A percentile compares a stretch with the other conserved stretches of the same genome.
phyloP scores from a whole-genome alignment of 2,113 vertebrate species.

The Brachyhypopomus gauderio region DNA sequence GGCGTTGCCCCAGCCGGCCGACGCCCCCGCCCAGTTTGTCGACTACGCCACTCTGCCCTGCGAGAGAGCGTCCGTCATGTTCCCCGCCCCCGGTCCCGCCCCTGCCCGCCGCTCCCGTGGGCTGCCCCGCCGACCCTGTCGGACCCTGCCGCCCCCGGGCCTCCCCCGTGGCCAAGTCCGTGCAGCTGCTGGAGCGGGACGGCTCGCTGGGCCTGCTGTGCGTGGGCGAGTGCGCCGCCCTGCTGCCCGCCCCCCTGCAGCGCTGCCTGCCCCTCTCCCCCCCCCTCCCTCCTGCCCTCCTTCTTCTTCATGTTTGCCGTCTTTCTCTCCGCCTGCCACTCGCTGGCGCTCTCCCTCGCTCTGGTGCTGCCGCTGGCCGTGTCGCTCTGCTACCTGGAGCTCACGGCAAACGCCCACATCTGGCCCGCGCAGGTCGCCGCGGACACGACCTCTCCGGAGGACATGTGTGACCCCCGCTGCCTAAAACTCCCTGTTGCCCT shows the following conservation, averaged over 20 bases:
- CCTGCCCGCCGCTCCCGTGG: not conserved
- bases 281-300: conserved; percentile 83
- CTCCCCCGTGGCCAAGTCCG: not conserved
- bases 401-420: conserved; percentile 66
- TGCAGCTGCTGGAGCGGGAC: conserved; percentile 75
- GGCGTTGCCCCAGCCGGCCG: not conserved
- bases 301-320: conserved; percentile 85
- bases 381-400: conserved; percentile 91
- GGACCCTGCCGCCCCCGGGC: conserved; percentile 9
- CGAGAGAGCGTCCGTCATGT: not conserved
- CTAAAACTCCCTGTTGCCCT: conserved; percentile 54
- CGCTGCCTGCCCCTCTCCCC: conserved; percentile 75
- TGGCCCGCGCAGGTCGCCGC: not conserved
- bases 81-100: not conserved
- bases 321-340: conserved; percentile 91
- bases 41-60: not conserved
- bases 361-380: conserved; percentile 90
- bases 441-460: conserved; percentile 67
- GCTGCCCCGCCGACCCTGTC: not conserved
- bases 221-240: conserved; percentile 77
- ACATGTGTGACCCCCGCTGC: conserved; percentile 83
- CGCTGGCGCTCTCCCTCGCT: conserved; percentile 83
- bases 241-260: conserved; percentile 73
- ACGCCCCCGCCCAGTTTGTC: not conserved
- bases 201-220: conserved; percentile 78